phyloP scores from a whole-genome alignment of 1,140 invertebrate species.

The Drosophila ananassae region DNA sequence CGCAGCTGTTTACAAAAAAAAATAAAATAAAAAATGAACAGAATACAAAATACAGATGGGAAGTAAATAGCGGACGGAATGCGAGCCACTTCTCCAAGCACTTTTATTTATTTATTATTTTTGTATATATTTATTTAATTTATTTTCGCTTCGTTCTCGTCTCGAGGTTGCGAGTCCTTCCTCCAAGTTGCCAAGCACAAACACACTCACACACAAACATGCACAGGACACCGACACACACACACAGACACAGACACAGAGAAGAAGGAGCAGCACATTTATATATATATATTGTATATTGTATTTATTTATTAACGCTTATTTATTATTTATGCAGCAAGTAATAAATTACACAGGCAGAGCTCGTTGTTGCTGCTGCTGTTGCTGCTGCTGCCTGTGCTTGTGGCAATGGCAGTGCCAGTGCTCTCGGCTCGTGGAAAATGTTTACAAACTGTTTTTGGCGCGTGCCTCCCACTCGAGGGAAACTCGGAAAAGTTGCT shows the following conservation, averaged over 20 bases:
- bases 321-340: slow-evolving; percentile 83
- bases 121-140: slow-evolving; percentile 52
- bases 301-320: slow-evolving; percentile 83
- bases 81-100: slow-evolving; percentile 4
- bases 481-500: slow-evolving; percentile 42
- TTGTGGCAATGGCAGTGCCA: background rate
- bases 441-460: slow-evolving; percentile 74
- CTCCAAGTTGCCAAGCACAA: slow-evolving; percentile 23
- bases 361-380: slow-evolving; percentile 22
- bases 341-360: slow-evolving; percentile 81
- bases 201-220: slow-evolving; percentile 17
- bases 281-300: slow-evolving; percentile 61
- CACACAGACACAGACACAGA: slow-evolving; percentile 3
- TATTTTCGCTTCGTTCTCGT: slow-evolving; percentile 25
- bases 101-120: slow-evolving; percentile 48
- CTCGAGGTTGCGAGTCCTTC: slow-evolving; percentile 33
- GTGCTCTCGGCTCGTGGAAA: slow-evolving; percentile 25
- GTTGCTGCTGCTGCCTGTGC: slow-evolving; percentile 1
- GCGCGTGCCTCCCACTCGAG: slow-evolving; percentile 66
- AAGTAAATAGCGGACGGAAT: slow-evolving; percentile 2
- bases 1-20: slow-evolving; percentile 59
- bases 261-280: slow-evolving; percentile 25
- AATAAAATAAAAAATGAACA: slow-evolving; percentile 14
- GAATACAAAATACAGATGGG: background rate
- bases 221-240: slow-evolving; percentile 14